phyloP scores from a whole-genome alignment of 1,140 invertebrate genomes.

The Halesus radiatus region DNA sequence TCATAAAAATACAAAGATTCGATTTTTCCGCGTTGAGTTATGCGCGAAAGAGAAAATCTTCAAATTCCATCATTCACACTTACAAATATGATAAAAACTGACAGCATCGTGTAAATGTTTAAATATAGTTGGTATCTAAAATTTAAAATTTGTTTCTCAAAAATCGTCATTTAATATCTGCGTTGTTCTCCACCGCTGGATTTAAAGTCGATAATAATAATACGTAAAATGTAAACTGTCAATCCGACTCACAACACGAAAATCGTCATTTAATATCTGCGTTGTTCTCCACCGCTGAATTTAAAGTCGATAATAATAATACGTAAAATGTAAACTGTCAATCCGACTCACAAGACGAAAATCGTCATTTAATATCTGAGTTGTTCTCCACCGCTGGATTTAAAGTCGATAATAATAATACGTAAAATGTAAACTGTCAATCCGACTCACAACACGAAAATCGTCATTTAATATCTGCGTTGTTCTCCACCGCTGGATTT shows the following conservation, averaged over 20 bases:
- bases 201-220: neutral
- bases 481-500: neutral
- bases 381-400: neutral
- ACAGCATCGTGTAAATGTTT: no score
- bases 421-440: conserved; percentile 50
- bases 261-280: no score
- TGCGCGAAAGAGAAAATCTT: no score
- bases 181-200: neutral
- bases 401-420: neutral
- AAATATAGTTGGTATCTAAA: no score
- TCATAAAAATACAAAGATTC: no score
- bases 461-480: no score
- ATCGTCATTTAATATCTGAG: no score
- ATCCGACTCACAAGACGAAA: conserved; percentile 41
- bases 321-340: conserved; percentile 51
- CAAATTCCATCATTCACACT: no score
- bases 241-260: conserved; percentile 43
- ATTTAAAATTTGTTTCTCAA: no score
- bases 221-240: conserved; percentile 51
- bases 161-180: no score
- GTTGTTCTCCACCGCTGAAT: neutral
- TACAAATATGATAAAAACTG: no score
- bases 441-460: conserved; percentile 39
- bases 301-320: neutral
- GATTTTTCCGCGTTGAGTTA: no score